These are phyloP conservation scores for Dendronephthya gigantea DNA, from an alignment of 64 coral and sea anemone genomes.

Conservation along the genomic window DNA sequence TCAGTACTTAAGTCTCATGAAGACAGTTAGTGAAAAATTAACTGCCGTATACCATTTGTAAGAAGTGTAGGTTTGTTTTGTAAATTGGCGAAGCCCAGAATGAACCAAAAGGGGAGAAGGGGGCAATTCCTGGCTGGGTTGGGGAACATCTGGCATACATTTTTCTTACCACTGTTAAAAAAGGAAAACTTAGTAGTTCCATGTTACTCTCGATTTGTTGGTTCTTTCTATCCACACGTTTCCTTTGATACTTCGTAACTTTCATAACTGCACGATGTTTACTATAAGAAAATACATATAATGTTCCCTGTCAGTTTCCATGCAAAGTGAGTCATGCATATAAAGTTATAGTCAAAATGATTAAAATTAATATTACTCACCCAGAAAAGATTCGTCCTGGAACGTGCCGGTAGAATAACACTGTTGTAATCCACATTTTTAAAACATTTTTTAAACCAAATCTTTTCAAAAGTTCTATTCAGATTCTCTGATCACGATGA, in stretches of 20 bases:
- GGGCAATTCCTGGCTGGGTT: too few species aligned
- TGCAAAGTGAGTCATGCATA: background rate
- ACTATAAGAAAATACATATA: constrained; percentile 16
- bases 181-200: constrained; percentile 50
- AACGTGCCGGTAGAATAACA: background rate
- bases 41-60: too few species aligned
- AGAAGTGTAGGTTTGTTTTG: too few species aligned
- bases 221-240: constrained; percentile 42
- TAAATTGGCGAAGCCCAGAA: too few species aligned
- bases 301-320: background rate
- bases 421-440: constrained; percentile 2
- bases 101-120: too few species aligned
- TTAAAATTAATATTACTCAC: background rate
- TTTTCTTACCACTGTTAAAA: constrained; percentile 58
- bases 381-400: constrained; percentile 8
- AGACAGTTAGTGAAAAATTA: too few species aligned
- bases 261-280: constrained; percentile 56
- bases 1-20: too few species aligned
- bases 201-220: constrained; percentile 31
- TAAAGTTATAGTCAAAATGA: background rate
- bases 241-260: constrained; percentile 47
- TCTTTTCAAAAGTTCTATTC: background rate
- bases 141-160: too few species aligned
- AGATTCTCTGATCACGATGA: too few species aligned
- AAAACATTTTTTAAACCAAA: background rate